Evolutionary conservation across 2,113 vertebrate species (phyloP).

Genomic region (Empidonax traillii): DNA sequence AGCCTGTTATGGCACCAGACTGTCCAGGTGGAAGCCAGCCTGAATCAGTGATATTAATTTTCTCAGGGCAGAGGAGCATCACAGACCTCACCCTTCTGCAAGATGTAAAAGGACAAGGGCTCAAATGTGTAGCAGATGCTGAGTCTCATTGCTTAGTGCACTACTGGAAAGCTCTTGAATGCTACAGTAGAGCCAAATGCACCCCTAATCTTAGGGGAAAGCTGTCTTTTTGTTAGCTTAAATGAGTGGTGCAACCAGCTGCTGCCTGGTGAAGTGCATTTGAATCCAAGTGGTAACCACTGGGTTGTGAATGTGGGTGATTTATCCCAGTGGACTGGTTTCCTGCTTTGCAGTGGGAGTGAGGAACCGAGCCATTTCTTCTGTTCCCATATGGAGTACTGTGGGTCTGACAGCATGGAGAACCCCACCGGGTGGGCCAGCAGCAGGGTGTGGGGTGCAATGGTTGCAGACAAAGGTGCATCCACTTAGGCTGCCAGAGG

Average conservation of each 20-base stretch:
- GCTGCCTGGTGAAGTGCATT: background rate
- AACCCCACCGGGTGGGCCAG: background rate
- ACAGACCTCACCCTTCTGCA: background rate
- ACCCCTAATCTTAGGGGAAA: background rate
- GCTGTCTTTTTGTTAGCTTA: background rate
- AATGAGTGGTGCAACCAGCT: background rate
- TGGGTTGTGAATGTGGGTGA: background rate
- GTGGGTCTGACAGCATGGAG: background rate
- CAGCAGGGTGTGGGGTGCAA: background rate
- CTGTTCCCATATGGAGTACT: background rate
- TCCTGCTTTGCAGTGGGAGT: background rate
- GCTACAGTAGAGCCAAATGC: background rate
- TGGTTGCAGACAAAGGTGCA: background rate
- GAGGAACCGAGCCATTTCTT: background rate
- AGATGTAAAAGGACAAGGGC: background rate
- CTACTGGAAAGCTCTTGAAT: background rate
- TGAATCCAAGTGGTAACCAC: background rate
- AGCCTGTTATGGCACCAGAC: background rate
- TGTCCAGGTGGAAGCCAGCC: background rate
- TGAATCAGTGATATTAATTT: background rate
- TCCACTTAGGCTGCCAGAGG: background rate
- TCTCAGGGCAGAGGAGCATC: background rate
- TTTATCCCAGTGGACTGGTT: background rate
- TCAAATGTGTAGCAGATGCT: background rate
- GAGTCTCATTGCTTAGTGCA: background rate